Conservation (phyloP, 2,888 invertebrate species). For the Mesorhabditis sp. region DNA sequence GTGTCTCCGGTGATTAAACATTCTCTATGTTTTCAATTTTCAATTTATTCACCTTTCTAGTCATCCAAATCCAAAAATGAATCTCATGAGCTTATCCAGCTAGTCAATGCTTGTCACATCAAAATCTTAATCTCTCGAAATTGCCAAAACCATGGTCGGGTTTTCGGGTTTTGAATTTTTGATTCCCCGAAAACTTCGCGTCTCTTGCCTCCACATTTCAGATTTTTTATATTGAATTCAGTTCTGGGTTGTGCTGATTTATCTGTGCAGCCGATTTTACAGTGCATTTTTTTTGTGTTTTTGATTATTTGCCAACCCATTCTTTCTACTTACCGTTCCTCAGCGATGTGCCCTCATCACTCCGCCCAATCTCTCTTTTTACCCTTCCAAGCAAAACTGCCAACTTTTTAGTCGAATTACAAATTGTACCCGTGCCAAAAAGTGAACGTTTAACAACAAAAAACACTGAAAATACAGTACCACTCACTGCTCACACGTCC, state of each 20-base stretch:
- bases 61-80: background rate
- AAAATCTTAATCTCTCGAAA: background rate
- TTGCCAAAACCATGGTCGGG: too few species aligned
- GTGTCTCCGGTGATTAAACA: background rate
- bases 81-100: too few species aligned
- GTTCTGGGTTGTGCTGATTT: background rate
- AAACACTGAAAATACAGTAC: background rate
- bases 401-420: too few species aligned
- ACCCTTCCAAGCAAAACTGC: too few species aligned
- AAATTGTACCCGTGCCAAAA: too few species aligned
- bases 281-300: background rate
- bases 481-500: constrained; percentile 6
- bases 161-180: too few species aligned
- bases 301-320: background rate
- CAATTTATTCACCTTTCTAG: background rate
- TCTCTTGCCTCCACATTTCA: too few species aligned
- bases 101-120: background rate
- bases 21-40: background rate
- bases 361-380: background rate
- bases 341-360: background rate
- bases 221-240: too few species aligned
- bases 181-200: too few species aligned
- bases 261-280: background rate
- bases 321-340: background rate
- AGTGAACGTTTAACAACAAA: too few species aligned